phyloP scores from a whole-genome alignment of 2,113 vertebrate species.

The Plestiodon gilberti region DNA sequence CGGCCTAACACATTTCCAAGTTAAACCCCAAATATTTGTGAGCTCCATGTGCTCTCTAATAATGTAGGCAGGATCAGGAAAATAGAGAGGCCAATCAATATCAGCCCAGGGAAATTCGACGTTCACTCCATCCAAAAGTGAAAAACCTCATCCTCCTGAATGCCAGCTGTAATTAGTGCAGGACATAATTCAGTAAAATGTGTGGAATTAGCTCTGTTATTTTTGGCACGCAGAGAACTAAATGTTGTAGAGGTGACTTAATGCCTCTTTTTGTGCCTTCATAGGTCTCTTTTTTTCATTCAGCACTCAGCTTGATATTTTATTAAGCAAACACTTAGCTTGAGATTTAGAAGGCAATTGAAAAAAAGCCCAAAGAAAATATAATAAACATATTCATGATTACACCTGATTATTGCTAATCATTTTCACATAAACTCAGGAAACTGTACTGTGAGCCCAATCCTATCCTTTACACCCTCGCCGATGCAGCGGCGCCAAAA shows the following conservation, averaged over 20 bases:
- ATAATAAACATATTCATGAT: background rate
- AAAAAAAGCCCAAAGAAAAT: background rate
- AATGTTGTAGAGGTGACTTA: conserved; percentile 8
- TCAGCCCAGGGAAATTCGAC: background rate
- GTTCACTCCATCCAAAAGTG: background rate
- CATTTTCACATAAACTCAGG: background rate
- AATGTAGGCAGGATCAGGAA: background rate
- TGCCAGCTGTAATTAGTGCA: background rate
- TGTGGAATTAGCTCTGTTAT: background rate
- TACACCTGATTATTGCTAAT: background rate
- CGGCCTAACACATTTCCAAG: conserved; percentile 5
- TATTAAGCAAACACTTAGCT: conserved; percentile 12
- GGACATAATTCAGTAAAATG: conserved; percentile 15
- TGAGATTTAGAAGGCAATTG: background rate
- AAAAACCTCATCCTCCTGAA: conserved; percentile 11
- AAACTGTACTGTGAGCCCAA: too few species aligned
- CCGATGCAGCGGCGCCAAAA: too few species aligned
- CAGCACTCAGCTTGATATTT: conserved; percentile 3
- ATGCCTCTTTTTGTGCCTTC: conserved; percentile 5
- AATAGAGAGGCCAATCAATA: background rate
- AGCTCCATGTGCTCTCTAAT: background rate
- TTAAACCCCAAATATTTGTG: conserved; percentile 6
- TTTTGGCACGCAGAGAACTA: background rate
- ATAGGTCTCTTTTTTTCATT: background rate
- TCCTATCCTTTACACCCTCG: too few species aligned